Conservation (phyloP, 2,888 invertebrate species). For the Apoderus coryli region DNA sequence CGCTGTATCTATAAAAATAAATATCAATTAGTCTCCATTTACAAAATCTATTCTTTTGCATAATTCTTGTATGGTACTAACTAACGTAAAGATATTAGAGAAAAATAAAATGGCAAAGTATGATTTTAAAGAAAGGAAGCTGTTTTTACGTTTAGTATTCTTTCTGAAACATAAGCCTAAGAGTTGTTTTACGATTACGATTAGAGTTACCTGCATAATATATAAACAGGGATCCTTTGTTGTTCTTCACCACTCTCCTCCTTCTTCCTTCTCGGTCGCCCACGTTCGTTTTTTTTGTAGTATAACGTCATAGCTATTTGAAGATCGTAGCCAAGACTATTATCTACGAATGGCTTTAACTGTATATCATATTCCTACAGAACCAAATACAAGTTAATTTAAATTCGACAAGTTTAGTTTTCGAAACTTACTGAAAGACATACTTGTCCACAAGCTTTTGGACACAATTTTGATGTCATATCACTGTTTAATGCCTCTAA, state of each 20-base stretch:
- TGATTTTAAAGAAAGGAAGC: too few relatives aligned
- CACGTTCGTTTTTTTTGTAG: slow-evolving; percentile 16
- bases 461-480: slow-evolving; percentile 13
- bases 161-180: slow-evolving; percentile 9
- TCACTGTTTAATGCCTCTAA: slow-evolving; percentile 13
- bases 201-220: too few relatives aligned
- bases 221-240: slow-evolving; percentile 5
- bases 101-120: too few relatives aligned
- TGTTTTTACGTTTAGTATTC: too few relatives aligned
- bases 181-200: too few relatives aligned
- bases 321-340: slow-evolving; percentile 14
- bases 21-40: too few relatives aligned
- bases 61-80: too few relatives aligned
- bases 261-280: slow-evolving; percentile 12
- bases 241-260: slow-evolving; percentile 8
- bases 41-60: too few relatives aligned
- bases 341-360: slow-evolving; percentile 14
- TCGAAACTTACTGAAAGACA: slow-evolving; percentile 13
- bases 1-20: slow-evolving; percentile 16
- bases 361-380: slow-evolving; percentile 17
- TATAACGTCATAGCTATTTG: slow-evolving; percentile 15
- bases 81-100: too few relatives aligned
- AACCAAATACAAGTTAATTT: slow-evolving; percentile 6
- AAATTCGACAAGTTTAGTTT: too few relatives aligned
- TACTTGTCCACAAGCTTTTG: slow-evolving; percentile 13